Evolutionary conservation across 2,888 invertebrate species (phyloP).

Genomic region (Hemicrepidius hirtus): DNA sequence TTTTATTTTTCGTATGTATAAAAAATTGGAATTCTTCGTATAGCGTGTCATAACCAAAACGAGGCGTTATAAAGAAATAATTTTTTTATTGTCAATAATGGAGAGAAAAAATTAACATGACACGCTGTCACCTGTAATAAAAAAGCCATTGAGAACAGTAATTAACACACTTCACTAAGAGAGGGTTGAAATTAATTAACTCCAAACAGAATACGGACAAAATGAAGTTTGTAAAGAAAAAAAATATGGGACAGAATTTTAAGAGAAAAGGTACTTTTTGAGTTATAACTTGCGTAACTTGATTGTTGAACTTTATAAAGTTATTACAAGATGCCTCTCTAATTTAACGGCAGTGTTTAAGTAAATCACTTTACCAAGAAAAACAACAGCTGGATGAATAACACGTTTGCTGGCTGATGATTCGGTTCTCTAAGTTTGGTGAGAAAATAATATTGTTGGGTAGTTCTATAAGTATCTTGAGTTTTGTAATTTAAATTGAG

Average conservation of each 20-base stretch:
- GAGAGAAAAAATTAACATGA: conserved; percentile 18
- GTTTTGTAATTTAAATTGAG: too few relatives aligned
- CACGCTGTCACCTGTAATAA: conserved; percentile 26
- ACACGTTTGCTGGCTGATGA: too few relatives aligned
- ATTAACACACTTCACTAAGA: conserved; percentile 18
- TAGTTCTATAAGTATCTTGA: too few relatives aligned
- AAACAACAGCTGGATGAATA: too few relatives aligned
- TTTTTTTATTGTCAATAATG: conserved; percentile 8
- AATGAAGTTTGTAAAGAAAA: conserved; percentile 17
- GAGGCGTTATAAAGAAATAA: conserved; percentile 6
- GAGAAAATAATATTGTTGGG: too few relatives aligned
- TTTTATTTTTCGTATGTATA: neutral
- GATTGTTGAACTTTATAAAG: too few relatives aligned
- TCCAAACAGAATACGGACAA: conserved; percentile 10
- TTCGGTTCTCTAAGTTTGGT: too few relatives aligned
- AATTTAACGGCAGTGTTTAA: too few relatives aligned
- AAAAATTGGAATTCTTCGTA: neutral
- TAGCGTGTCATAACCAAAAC: neutral
- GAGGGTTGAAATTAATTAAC: conserved; percentile 31
- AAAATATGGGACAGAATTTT: neutral
- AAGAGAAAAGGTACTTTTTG: too few relatives aligned
- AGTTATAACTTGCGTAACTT: too few relatives aligned
- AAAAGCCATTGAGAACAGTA: conserved; percentile 17
- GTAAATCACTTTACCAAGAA: too few relatives aligned
- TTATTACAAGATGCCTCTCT: too few relatives aligned